Evolutionary conservation across 1,140 invertebrate genomes (phyloP), one percentile per base, ranked within the genome.

Genomic region (Leptinotarsa texana): DNA sequence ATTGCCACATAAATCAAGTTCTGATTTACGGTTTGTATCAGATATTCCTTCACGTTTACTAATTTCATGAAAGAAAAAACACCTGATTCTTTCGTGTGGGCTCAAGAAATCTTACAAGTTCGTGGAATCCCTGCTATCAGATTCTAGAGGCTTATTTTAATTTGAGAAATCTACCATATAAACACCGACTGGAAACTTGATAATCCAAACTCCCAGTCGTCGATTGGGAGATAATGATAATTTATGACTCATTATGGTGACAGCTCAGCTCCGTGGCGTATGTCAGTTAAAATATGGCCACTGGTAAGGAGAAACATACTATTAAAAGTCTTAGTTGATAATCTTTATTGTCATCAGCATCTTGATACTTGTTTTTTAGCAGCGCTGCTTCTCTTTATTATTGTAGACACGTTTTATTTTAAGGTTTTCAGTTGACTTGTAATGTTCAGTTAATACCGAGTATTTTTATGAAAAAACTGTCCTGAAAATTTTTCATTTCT

Each of bases 151-250:
- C 51, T n/a, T 57, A 57, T 57, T 57, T 57, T 57, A 17, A 57
- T 57, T 18, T 17, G n/a, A 57, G n/a, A 57, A 17, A 57, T 57
- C 51, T 18, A 17, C 51, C 17, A 57, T 57, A 57, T 18, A 18
- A 57, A 57, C 51, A 18, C 15, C 17, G n/a, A 57, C 15, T 57
- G n/a, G 51, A 57, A 57, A 57, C 51, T 57, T 57, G 51, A 57
- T 57, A 57, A 18, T 57, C 51, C 51, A 57, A 57, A 57, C 51
- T 17, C 51, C 13, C 51, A 18, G 15, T 57, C n/a, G 51, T 57
- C n/a, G 51, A 57, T 57, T 57, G 51, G 51, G 51, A 57, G 51
- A 57, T 57, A 57, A 57, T 57, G 51, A 57, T 57, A 57, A 57
- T 57, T 17, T 57, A 57, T 57, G 15, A 18, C 51, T 57, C 51